Evolutionary conservation across 2,888 invertebrate species (phyloP).

Genomic region (Tridacna crocea): DNA sequence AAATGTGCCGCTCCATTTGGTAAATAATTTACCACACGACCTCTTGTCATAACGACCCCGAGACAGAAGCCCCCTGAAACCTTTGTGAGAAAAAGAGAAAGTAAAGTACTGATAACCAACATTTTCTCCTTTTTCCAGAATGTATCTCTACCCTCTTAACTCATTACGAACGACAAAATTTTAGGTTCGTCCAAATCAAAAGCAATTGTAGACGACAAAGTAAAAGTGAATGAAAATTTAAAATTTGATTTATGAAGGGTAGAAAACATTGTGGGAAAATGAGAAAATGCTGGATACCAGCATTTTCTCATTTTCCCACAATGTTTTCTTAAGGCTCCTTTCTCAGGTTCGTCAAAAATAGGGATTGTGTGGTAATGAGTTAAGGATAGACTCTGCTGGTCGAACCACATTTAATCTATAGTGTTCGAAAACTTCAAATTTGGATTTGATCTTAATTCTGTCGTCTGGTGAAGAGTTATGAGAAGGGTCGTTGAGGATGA

Average conservation of each 20-base stretch:
- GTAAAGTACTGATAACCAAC: neutral
- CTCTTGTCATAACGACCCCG: neutral
- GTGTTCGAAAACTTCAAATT: too few relatives aligned
- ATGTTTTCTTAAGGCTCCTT: slow-evolving; percentile 12
- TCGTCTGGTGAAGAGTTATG: neutral
- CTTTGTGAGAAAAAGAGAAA: neutral
- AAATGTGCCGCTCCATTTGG: too few relatives aligned
- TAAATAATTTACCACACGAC: too few relatives aligned
- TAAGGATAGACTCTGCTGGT: neutral
- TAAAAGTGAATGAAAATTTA: too few relatives aligned
- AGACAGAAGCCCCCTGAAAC: neutral
- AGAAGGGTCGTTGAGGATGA: slow-evolving; percentile 13
- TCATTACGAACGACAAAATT: too few relatives aligned
- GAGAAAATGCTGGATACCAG: neutral
- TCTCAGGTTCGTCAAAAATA: too few relatives aligned
- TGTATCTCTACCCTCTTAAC: neutral
- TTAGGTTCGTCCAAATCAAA: too few relatives aligned
- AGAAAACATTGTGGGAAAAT: neutral
- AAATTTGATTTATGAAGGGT: too few relatives aligned
- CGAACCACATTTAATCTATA: too few relatives aligned
- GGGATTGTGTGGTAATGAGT: neutral
- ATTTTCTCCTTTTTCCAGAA: neutral
- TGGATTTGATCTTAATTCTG: too few relatives aligned
- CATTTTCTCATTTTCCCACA: slow-evolving; percentile 2
- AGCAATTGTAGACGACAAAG: too few relatives aligned